Evolutionary conservation across 35 echinoderm and acorn worm species (phyloP), one percentile per base, ranked within the genome.

Genomic region (Ophiothrix spiculata): DNA sequence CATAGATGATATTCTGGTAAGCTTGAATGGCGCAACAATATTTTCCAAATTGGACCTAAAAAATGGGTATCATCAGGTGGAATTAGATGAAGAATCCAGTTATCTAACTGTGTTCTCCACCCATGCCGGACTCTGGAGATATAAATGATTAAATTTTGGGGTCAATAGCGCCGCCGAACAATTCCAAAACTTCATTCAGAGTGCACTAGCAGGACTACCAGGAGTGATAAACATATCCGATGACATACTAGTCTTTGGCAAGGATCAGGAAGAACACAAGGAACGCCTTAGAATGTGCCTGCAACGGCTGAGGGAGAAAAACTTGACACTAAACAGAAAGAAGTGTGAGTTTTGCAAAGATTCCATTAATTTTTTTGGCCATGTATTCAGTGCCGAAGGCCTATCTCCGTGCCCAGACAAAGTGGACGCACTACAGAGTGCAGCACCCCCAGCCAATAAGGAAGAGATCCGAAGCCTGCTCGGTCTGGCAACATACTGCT

Each of bases 121-220:
- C 15, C 93, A 92, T 80, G 83, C 84, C 81, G 89, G 90, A 0
- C 79, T 96, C 23, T 96, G 32, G 33, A 81, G 89, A 56, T 89
- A 80, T 29, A 86, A 96, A 39, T 36, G 86, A 35, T 76, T 96
- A 34, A 96, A 92, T 73, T 92, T 96, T 39, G 86, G 93, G 73
- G 90, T 96, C 15, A 89, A 88, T 40, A 81, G 89, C 39, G 93
- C 78, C 45, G 89, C 93, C 31, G 86, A 92, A 56, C 85, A 96
- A 31, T 92, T 96, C 79, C 93, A 96, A 34, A 94, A 95, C 56
- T 37, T 95, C 2, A 91, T 95, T 13, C 93, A 95, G 41, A 88
- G 84, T 1, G 88, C 92, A 11, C 40, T 94, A 79, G 87, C 82
- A 80, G 84, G 84, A 35, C 69, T 90, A 10, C 77, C 39, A 40